Evolutionary conservation across 1,140 invertebrate genomes (phyloP), one percentile per base, ranked within the genome.

Genomic region (Drosophila ananassae): DNA sequence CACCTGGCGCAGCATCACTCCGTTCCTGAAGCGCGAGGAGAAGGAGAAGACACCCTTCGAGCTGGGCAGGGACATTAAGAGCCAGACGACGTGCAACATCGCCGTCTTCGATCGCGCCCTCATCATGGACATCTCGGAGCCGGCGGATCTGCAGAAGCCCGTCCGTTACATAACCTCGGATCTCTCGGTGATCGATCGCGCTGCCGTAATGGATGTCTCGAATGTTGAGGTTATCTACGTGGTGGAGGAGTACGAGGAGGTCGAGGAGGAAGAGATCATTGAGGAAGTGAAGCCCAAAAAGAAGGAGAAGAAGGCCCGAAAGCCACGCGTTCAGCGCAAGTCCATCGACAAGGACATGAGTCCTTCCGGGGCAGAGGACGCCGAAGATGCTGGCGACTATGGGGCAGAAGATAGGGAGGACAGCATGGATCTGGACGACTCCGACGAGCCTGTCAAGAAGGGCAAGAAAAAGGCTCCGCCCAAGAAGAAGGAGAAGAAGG

Each of bases 201-300:
- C 91, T 66, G 91, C 91, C 64, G 91, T 92, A 77, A 92, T 92
- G 91, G 91, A 92, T 60, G 90, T 92, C 12, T 92, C 91, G 21
- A 92, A 92, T 77, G 91, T 92, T 82, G 91, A 92, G 91, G 91
- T 92, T 84, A 92, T 92, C 39, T 92, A 92, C 62, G 85, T 91
- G 3, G 85, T 92, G 3, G 91, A 92, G 66, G 91, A 92, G 51
- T 92, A 92, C 55, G 91, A 92, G 53, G 91, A 91, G 60, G 71
- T 74, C 3, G 91, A 90, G 12, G 84, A 87, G 41, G 83, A 90
- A 46, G 83, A 90, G 41, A 73, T 87, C 37, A 69, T 90, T 2
- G 79, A 91, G 48, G 89, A 92, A 30, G 85, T 90, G 2, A 89
- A 89, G 34, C 85, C 90, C 0, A 92, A 92, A 37, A 90, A 91